Evolutionary conservation across 1,140 invertebrate genomes (phyloP).

Genomic region (Danaus plexippus): DNA sequence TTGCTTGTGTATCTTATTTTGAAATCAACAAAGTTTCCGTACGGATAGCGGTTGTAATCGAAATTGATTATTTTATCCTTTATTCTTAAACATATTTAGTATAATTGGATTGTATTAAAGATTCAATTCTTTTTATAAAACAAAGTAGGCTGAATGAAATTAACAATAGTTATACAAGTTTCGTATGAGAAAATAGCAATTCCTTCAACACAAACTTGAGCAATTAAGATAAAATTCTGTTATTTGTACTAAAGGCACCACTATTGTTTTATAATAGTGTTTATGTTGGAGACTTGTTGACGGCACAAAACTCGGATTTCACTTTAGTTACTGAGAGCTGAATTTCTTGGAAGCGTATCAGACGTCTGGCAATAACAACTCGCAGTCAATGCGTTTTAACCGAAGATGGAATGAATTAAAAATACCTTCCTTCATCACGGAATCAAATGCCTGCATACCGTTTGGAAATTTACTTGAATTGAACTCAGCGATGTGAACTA

Average conservation of each 20-base stretch:
- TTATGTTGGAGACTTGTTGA: constrained; percentile 4
- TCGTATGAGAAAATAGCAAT: no score
- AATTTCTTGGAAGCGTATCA: constrained; percentile 33
- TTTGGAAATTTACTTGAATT: not conserved
- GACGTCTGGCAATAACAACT: constrained; percentile 22
- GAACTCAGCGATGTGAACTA: not conserved
- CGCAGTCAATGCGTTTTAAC: constrained; percentile 3
- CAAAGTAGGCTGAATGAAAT: no score
- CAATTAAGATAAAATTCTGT: no score
- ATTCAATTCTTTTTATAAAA: no score
- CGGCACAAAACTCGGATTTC: not conserved
- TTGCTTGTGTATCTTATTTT: constrained; percentile 28
- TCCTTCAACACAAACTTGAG: no score
- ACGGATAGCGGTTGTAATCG: not conserved
- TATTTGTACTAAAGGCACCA: no score
- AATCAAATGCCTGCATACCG: no score
- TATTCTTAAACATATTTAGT: no score
- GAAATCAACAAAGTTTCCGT: constrained; percentile 1
- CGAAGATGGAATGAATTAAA: constrained; percentile 5
- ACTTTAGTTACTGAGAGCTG: constrained; percentile 15
- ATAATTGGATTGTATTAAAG: no score
- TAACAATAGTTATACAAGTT: no score
- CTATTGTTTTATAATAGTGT: constrained; percentile 14
- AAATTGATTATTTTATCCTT: no score
- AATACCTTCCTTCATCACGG: constrained; percentile 1